A percentile compares a stretch with the other conserved stretches of the same genome.
Evolutionary conservation across 1,140 invertebrate genomes (phyloP).

Genomic region (Trachymyrmex cornetzi): DNA sequence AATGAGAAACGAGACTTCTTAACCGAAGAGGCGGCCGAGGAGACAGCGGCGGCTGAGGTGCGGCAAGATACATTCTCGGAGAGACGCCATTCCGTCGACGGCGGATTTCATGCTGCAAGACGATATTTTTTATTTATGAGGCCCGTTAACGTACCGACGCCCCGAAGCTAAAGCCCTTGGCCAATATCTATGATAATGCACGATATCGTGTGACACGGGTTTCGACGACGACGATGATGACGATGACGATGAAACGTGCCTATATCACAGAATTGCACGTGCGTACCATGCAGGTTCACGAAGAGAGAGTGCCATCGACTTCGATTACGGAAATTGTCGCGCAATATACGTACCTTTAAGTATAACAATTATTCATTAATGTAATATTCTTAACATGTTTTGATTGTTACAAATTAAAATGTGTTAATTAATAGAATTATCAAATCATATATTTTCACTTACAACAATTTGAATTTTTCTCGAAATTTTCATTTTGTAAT

Average conservation of each 20-base stretch:
- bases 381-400: background rate
- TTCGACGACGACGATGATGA: background rate
- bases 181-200: conserved; percentile 75
- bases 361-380: background rate
- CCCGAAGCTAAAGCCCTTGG: conserved; percentile 55
- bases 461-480: background rate
- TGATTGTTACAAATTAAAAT: too few relatives aligned
- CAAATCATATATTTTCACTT: too few relatives aligned
- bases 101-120: conserved; percentile 41
- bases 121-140: conserved; percentile 74
- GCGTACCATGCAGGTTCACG: background rate
- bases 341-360: background rate
- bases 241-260: conserved; percentile 35
- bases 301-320: background rate
- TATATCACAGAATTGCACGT: conserved; percentile 39
- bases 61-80: background rate
- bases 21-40: background rate
- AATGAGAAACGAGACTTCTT: conserved; percentile 42
- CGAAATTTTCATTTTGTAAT: background rate
- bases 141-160: conserved; percentile 47
- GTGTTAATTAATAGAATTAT: too few relatives aligned
- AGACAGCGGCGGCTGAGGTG: background rate
- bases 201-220: conserved; percentile 49
- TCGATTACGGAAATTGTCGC: conserved; percentile 5
- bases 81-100: conserved; percentile 6